phyloP scores from a whole-genome alignment of 1,140 invertebrate species.

The Sycophila sp. region DNA sequence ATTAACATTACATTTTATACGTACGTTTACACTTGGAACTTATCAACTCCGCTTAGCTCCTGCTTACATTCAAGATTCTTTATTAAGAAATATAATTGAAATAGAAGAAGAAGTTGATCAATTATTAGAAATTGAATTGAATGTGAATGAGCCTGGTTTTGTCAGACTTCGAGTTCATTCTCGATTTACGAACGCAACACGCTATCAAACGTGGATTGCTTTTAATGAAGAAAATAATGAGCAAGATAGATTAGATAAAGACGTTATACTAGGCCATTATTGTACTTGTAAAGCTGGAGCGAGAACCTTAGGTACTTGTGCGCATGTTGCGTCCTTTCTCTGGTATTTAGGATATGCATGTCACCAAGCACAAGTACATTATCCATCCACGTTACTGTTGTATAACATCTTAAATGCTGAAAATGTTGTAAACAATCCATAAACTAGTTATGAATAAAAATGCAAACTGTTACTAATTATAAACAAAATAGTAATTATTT shows the following conservation, averaged over 20 bases:
- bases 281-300: constrained; percentile 27
- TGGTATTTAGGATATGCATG: constrained; percentile 24
- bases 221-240: constrained; percentile 2
- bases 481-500: neutral
- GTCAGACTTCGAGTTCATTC: constrained; percentile 29
- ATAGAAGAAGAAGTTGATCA: neutral
- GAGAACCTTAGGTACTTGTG: constrained; percentile 18
- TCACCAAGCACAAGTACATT: neutral
- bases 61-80: constrained; percentile 3
- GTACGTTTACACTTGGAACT: neutral
- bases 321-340: constrained; percentile 25
- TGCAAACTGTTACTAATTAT: no score
- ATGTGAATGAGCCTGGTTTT: neutral
- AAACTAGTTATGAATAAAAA: no score
- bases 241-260: neutral
- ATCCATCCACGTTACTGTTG: neutral
- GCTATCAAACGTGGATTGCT: constrained; percentile 30
- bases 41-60: neutral
- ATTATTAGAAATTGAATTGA: no score
- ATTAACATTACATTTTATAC: no score
- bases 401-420: neutral
- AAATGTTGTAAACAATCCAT: neutral
- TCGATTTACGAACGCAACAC: constrained; percentile 19
- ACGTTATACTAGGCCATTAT: constrained; percentile 21
- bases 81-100: neutral